Evolutionary conservation across 2,888 invertebrate genomes (phyloP).

Genomic region (Cosmopolites sordidus): DNA sequence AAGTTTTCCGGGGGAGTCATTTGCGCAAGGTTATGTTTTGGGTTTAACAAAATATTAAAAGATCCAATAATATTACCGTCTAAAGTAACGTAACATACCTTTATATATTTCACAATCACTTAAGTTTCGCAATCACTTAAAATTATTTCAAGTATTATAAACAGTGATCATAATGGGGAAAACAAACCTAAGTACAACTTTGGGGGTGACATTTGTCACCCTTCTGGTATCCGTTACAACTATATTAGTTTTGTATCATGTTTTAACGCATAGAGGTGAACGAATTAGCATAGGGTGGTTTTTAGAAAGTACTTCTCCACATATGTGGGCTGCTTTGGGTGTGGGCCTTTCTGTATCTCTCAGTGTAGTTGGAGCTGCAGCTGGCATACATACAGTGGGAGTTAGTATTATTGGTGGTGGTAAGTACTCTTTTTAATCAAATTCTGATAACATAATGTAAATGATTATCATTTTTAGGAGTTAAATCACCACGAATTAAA

Average conservation of each 20-base stretch:
- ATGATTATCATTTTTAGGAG: constrained; percentile 55
- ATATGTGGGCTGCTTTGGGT: constrained; percentile 95
- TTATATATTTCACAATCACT: not conserved
- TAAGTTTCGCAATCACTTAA: not conserved
- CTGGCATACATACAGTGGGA: constrained; percentile 94
- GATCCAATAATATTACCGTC: not conserved
- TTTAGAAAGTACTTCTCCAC: constrained; percentile 82
- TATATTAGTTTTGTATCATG: constrained; percentile 58
- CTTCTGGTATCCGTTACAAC: constrained; percentile 42
- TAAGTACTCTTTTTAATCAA: constrained; percentile 3
- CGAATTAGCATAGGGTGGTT: constrained; percentile 88
- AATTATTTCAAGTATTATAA: not conserved
- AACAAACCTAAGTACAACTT: constrained; percentile 34
- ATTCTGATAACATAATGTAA: not conserved
- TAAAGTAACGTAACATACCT: not conserved
- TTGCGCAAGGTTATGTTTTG: constrained; percentile 1
- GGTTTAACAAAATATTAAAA: not conserved
- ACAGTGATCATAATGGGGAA: constrained; percentile 3
- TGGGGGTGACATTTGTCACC: constrained; percentile 46
- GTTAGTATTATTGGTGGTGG: constrained; percentile 81
- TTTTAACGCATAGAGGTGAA: constrained; percentile 82
- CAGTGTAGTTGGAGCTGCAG: constrained; percentile 95
- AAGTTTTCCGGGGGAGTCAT: no score
- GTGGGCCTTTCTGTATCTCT: constrained; percentile 90
- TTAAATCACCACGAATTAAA: constrained; percentile 97